Base-by-base conservation (phyloP, 92 coral and sea anemone species). In the Porites lobata region DNA sequence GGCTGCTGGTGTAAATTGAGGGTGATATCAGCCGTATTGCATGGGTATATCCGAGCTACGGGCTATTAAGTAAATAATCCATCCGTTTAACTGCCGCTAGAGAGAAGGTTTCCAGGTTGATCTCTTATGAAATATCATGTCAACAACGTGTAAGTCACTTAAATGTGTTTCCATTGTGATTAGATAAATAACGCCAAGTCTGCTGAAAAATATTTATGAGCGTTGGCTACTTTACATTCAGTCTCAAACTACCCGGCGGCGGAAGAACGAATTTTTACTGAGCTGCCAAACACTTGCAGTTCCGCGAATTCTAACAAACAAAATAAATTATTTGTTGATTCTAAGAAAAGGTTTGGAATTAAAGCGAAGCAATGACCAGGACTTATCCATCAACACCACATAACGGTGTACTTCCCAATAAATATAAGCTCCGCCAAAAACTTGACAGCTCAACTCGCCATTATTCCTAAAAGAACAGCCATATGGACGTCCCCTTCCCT, bases 201-300 rank as follows among this genome's bases (percentile, higher is more conserved):
- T 76, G 57, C 29, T 19, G 14, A 75, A 75, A 70, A 56, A 56
- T 2, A 10, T 3, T 56, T 56, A 4, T 38, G 4, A 38, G 7
- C 47, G 47, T 38, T 74, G 78, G n/a, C 54, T 76, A 68, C 68
- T 58, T 76, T 76, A 50, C 29, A 8, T 76, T 14, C 47, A 38
- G 47, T 8, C 20, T 56, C 52, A 62, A 67, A 8, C 72, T 67
- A 67, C 72, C 32, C 32, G 32, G 32, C 50, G 50, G 29, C 72
- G 47, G 47, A 38, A 38, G 50, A 11, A 67, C 26, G 20, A 24
- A 10, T 10, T 67, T 67, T 67, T 47, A 56, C 47, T 26, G 24
- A 22, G 22, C n/a, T 15, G 8, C 14, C 18, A 11, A 12, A 8
- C n/a, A 1, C 18, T 62, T n/a, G 61, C 61, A 56, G 24, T 62